A percentile compares a stretch with the other conserved stretches of the same genome.
Evolutionary conservation across 1,140 invertebrate species (phyloP).

Genomic region (Subanguina moxae): DNA sequence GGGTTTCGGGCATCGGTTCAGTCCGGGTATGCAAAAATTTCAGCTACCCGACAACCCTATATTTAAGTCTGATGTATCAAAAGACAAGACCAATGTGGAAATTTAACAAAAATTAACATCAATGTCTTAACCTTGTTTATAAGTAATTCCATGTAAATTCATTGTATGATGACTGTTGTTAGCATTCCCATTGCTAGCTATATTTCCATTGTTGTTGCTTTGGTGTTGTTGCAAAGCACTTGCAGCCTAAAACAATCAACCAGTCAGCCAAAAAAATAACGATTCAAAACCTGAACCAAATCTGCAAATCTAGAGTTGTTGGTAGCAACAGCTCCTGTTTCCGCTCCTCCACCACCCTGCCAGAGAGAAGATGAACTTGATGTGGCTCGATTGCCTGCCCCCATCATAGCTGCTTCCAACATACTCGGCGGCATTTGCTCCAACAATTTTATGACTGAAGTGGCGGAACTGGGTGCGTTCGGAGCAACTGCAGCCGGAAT

Average conservation of each 20-base stretch:
- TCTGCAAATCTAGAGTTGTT: conserved; percentile 1
- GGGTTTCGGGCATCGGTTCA: too few relatives aligned
- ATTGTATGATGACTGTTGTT: background rate
- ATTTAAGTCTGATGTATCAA: too few relatives aligned
- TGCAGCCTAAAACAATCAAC: background rate
- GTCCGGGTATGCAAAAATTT: too few relatives aligned
- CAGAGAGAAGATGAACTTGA: background rate
- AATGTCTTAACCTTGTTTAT: background rate
- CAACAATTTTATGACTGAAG: background rate
- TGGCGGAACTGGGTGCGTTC: background rate
- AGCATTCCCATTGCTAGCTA: background rate
- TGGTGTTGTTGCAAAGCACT: conserved; percentile 9
- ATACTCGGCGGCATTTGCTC: background rate
- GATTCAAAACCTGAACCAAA: background rate
- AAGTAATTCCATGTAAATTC: conserved; percentile 23
- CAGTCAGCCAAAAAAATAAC: too few relatives aligned
- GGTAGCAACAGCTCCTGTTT: background rate
- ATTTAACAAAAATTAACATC: background rate
- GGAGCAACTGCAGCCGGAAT: background rate
- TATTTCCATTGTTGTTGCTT: background rate
- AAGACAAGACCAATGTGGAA: too few relatives aligned
- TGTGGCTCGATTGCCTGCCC: background rate
- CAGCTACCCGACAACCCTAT: too few relatives aligned
- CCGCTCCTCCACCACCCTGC: background rate
- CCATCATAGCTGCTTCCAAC: conserved; percentile 2